Evolutionary conservation across 2,888 invertebrate species (phyloP), one percentile per base, ranked within the genome.

Genomic region (Pristionchus arcanus): DNA sequence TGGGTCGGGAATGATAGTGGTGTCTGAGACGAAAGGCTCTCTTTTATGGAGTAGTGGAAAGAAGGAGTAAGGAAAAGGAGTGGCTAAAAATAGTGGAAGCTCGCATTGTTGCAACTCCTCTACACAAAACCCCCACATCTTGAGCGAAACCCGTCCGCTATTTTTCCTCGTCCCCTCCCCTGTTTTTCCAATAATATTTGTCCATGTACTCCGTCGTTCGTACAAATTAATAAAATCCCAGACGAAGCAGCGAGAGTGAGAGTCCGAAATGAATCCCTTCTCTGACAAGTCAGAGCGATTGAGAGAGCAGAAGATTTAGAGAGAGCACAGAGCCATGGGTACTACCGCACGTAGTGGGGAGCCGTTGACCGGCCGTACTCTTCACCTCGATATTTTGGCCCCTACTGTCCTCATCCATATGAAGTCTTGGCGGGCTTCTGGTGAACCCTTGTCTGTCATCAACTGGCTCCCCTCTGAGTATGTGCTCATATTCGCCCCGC

Each of bases 181-280:
- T 21, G n/a, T 28, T 77, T 49, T 28, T 55, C 63, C 59, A 34
- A 59, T 85, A 59, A 59, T 85, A 85, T 85, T 85, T 66, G 59
- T 21, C 11, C 34, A n/a, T 31, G 59, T n/a, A 37, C 85, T 85
- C n/a, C 25, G 71, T 42, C 74, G 74, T 77, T 77, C 74, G 81
- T 49, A 81, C 81, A 81, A 37, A 77, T 77, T 81, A 81, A 81
- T 81, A 81, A 49, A 53, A 42, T 37, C 81, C 81, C 49, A 81
- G 81, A 81, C 81, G 25, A n/a, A 53, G 11, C n/a, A 34, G 21
- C 31, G 34, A 71, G 34, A 34, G 31, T 42, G 42, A 42, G 42
- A 3, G 42, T 49, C 5, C n/a, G 71, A 71, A 71, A 31, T 71
- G 71, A 71, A 5, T 16, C 28, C n/a, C 19, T 15, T 2, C 63